Evolutionary conservation across 2,888 invertebrate genomes (phyloP), one percentile per base, ranked within the genome.

Genomic region (Saturnia japonica): DNA sequence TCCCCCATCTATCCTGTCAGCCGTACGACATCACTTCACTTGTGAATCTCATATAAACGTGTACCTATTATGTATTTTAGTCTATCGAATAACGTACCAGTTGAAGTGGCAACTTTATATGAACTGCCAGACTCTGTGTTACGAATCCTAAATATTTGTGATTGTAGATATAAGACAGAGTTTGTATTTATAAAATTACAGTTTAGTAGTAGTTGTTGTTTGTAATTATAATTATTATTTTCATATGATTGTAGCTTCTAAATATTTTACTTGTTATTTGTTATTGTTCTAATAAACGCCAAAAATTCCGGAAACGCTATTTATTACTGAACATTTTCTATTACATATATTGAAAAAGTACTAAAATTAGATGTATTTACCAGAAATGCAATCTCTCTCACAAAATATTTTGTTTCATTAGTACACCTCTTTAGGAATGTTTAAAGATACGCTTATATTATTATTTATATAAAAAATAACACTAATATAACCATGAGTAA

Each of bases 1-100:
- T 71, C 70, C 57, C 68, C 67, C 70, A 47, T 67, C 62, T 68
- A 62, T 42, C 51, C 51, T 64, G 54, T 62, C 72, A 70, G 25
- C 62, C 66, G 70, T 70, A 69, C 19, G 51, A 28, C 64, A 71
- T 73, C 72, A 69, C 40, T 68, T 43, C 45, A 57, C 69, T 68
- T 74, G 68, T 47, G 43, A 42, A 43, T 40, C 40, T 40, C 19
- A 64, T 64, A 64, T 34, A 64, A 64, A 19, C 64, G 64, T 40
- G 6, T 34, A 34, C 3, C 70, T 51, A n/a, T n/a, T n/a, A 72
- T 70, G 64, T 22, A 54, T 9, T 28, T 12, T 57, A 12, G 25
- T 14, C 57, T 28, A 14, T 60, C 57, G 19, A 14, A 60, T 60
- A 60, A 60, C 57, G 14, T 60, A 28, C 4, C 14, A 60, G 25